phyloP scores from a whole-genome alignment of 2,113 vertebrate genomes.

The Rhinogobius similis region DNA sequence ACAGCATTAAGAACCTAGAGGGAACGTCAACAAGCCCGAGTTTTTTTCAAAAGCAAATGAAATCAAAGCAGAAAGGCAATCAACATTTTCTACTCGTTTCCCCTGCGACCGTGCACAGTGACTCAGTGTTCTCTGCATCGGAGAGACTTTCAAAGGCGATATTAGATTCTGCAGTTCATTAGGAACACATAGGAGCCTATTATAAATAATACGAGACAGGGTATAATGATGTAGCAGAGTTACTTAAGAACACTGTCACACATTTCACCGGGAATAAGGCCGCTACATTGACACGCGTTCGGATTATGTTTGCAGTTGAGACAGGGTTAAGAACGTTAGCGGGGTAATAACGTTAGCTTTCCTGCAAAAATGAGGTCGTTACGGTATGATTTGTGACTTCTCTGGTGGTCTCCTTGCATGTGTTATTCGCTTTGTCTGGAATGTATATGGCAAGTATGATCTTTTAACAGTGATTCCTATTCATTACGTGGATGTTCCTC shows the following conservation, averaged over 20 bases:
- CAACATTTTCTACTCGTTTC: constrained; percentile 5
- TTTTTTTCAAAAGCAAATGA: constrained; percentile 19
- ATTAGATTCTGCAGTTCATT: background rate
- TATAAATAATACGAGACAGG: background rate
- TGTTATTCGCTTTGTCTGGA: no score
- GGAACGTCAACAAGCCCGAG: constrained; percentile 4
- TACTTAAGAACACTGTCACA: background rate
- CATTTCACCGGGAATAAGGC: background rate
- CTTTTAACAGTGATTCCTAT: no score
- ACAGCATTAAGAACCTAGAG: constrained; percentile 6
- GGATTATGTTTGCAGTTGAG: background rate
- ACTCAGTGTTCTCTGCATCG: constrained; percentile 1
- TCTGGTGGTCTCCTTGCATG: no score
- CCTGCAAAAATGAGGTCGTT: no score
- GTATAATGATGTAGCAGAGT: background rate
- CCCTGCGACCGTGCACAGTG: background rate
- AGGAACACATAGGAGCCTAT: background rate
- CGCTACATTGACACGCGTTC: background rate
- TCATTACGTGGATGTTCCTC: no score
- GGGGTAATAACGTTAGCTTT: no score
- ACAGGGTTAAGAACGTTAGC: background rate
- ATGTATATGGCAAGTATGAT: no score
- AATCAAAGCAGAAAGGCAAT: constrained; percentile 30
- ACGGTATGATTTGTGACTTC: no score
- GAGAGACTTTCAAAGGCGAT: constrained; percentile 15